These are phyloP conservation scores for Lepilemur septentrionalis DNA, from an alignment of 2,797 vertebrate species.

Conservation along the genomic window DNA sequence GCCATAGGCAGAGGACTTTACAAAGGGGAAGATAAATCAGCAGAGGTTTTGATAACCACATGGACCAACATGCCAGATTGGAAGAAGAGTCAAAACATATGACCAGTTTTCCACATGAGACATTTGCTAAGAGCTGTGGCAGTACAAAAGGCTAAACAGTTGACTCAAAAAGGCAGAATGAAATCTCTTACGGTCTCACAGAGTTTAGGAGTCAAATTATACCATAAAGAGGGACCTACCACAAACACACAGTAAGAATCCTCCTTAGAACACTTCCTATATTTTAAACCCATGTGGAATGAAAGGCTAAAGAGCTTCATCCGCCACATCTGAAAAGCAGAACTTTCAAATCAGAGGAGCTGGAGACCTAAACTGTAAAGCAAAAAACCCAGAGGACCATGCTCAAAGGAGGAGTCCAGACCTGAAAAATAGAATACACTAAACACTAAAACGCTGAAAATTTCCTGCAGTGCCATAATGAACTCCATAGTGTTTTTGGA, in stretches of 20 bases:
- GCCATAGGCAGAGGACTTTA: not conserved
- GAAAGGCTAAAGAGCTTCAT: not conserved
- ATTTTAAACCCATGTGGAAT: not conserved
- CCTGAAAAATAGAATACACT: not conserved
- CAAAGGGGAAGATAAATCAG: not conserved
- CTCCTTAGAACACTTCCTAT: not conserved
- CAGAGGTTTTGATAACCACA: not conserved
- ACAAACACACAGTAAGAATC: not conserved
- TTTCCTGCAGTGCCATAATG: not conserved
- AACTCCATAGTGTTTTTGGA: not conserved
- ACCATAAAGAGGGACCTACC: not conserved
- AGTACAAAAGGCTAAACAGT: not conserved
- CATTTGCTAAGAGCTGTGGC: not conserved
- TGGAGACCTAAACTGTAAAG: not conserved
- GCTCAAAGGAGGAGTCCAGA: not conserved
- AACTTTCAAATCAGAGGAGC: not conserved
- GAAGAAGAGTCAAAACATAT: not conserved
- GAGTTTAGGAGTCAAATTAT: not conserved
- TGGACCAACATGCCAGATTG: not conserved
- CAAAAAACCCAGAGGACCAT: not conserved
- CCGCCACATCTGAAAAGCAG: not conserved
- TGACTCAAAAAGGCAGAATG: not conserved
- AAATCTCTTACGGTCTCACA: not conserved
- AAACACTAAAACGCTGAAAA: not conserved
- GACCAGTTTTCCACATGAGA: not conserved